Evolutionary conservation across 37 sponge, comb jelly and placozoan genomes (phyloP), one percentile per base, ranked within the genome.

Genomic region (Eunapius fragilis): DNA sequence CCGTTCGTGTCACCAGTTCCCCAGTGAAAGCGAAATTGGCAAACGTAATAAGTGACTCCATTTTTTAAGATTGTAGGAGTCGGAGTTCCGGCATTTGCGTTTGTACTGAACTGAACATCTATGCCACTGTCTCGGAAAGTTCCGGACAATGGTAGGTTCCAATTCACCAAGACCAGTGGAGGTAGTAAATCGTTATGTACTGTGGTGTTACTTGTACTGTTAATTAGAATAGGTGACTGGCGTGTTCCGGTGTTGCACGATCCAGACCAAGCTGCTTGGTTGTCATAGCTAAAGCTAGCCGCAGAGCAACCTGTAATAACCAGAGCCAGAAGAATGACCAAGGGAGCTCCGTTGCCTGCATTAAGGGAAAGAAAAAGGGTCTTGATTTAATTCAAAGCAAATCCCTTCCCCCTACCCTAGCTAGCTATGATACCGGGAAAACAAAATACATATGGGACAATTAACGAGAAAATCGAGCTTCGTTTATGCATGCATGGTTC

Each of bases 11-110:
- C 47, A 19, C 38, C 32, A 37, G 35, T 3, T 31, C 92, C 92
- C 91, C 91, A 91, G 84, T 91, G 91, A 30, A 86, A 35, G 69
- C 86, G 91, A 76, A 91, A 91, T 72, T 87, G 92, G 72, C 24
- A 27, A 4, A 91, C 58, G 2, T 35, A 25, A 33, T 90, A 90
- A 23, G 76, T 81, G 41, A 22, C 90, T 5, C 58, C 31, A 74
- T 84, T 75, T 32, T 74, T 90, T 9, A 41, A 9, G 6, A 41
- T 41, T 41, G 41, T 41, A 3, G 41, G 41, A 24, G 38, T 13
- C 74, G 14, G 0, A 0, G 30, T 72, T 9, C 68, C 25, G 49
- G 37, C 6, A 24, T 7, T 17, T 25, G 37, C 6, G 12, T 7
- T 17, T 25, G 72, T 35, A 69, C n/a, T 69, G 31, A 76, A 76